Evolutionary conservation across 2,797 vertebrate species (phyloP), one percentile per base, ranked within the genome.

Genomic region (Remorina albescens): DNA sequence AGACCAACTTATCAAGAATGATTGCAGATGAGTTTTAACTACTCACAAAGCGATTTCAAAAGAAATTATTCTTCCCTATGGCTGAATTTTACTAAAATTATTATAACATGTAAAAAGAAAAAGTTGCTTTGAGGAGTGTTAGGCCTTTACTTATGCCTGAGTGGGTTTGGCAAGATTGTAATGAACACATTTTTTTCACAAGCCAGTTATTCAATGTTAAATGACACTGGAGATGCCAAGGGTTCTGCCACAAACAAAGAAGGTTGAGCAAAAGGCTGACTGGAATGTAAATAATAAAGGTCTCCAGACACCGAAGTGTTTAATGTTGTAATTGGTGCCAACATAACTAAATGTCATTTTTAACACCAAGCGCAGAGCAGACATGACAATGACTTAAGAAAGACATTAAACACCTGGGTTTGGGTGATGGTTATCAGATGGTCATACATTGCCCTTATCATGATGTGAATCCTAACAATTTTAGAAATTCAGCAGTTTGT

Each of bases 1-100:
- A 51, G 39, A 46, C 85, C 91, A 90, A 93, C 86, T 76, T 74
- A 87, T 79, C 50, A 72, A 63, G 70, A 84, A 74, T 32, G 80
- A 90, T 86, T 56, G 83, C 65, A 59, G 75, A 78, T 42, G 49
- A 41, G 57, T 58, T 74, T 30, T 37, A 76, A 78, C 62, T 69
- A 81, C 78, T 88, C 86, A 47, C 78, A 59, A 64, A 80, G 64
- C 13, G 12, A 70, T 85, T 90, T 81, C 37, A 71, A 88, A 80
- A 76, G 71, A 75, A 76, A 83, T 80, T 55, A 47, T 66, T 88
- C 60, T 47, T 83, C 58, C 76, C 74, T 0, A 21, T 76, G 83
- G 88, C 54, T 4, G 59, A 78, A 67, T 76, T 74, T 81, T 66
- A 60, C 53, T 67, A 12, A 36, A 78, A 76, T 77, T 57, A 76